phyloP scores from a whole-genome alignment of 2,113 vertebrate species.

The Fukomys damarensis region DNA sequence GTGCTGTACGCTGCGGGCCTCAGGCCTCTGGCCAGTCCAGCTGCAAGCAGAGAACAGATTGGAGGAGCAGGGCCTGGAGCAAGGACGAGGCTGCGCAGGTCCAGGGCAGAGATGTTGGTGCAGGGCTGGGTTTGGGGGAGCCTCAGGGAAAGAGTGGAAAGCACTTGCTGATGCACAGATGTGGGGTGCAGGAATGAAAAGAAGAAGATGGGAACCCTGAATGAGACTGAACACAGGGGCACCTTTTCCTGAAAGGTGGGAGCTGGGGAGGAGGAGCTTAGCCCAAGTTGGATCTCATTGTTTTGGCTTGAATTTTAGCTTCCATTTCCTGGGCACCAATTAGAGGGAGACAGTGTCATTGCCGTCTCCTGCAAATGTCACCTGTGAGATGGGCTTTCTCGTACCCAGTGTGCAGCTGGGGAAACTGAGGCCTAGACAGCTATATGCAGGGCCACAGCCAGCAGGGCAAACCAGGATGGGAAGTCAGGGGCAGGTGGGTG shows the following conservation, averaged over 20 bases:
- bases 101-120: fast-evolving
- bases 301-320: background rate
- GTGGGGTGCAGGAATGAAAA: background rate
- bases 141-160: background rate
- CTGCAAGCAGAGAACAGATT: fast-evolving
- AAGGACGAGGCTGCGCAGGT: background rate
- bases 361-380: background rate
- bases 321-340: background rate
- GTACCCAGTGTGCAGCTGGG: background rate
- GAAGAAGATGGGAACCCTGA: background rate
- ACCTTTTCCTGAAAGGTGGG: background rate
- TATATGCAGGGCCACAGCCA: fast-evolving
- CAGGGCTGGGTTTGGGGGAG: too few species aligned
- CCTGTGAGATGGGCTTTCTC: background rate
- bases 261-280: background rate
- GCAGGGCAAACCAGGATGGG: background rate
- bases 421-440: background rate
- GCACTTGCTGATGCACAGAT: background rate
- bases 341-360: fast-evolving
- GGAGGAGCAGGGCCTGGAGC: fast-evolving
- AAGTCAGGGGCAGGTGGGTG: background rate
- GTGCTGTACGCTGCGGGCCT: fast-evolving
- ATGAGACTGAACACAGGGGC: fast-evolving
- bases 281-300: background rate
- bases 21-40: too few species aligned